phyloP scores from a whole-genome alignment of 2,797 vertebrate species.

The Cossypha caffra region DNA sequence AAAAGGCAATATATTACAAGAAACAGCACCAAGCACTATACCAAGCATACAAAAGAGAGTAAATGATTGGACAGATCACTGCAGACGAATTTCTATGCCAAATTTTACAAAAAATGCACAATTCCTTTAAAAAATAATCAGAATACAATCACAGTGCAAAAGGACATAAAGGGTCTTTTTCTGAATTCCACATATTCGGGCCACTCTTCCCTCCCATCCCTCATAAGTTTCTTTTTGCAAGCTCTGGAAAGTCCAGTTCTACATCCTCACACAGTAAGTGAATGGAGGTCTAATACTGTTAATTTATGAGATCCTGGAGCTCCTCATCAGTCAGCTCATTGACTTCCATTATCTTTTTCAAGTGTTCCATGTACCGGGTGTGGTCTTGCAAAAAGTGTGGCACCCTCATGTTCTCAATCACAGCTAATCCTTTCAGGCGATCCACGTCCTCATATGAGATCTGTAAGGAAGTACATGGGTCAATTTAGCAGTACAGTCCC shows the following conservation, averaged over 20 bases:
- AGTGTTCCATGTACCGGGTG: constrained; percentile 83
- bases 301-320: constrained; percentile 80
- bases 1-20: not conserved
- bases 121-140: not conserved
- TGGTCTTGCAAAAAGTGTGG: constrained; percentile 92
- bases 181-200: not conserved
- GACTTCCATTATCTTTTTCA: constrained; percentile 91
- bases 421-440: constrained; percentile 83
- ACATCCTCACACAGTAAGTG: not conserved
- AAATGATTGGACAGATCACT: not conserved
- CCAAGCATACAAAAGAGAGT: not conserved
- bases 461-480: constrained; percentile 62
- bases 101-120: not conserved
- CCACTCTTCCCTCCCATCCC: not conserved
- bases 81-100: not conserved
- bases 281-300: not conserved
- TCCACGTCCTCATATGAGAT: constrained; percentile 93
- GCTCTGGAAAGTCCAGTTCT: not conserved
- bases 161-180: not conserved
- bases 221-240: not conserved
- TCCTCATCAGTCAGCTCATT: constrained; percentile 89
- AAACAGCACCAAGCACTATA: not conserved
- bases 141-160: not conserved
- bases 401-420: constrained; percentile 85
- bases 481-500: not conserved